Conservation (phyloP, 2,888 invertebrate species). For the Ochropacha duplaris region DNA sequence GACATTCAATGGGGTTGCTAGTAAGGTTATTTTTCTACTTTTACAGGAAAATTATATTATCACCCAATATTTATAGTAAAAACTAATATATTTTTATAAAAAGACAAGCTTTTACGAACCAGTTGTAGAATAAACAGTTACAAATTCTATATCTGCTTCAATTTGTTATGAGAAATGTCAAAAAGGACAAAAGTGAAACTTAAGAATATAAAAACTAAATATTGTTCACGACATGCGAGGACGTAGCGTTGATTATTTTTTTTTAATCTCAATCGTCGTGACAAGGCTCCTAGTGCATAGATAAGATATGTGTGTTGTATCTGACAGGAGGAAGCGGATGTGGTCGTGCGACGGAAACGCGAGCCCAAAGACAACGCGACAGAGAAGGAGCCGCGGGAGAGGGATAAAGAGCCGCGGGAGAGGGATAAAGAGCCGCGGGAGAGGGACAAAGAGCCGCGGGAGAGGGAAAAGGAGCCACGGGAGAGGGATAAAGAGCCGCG, state of each 20-base stretch:
- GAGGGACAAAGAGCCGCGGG: constrained; percentile 84
- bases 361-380: constrained; percentile 51
- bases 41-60: no score
- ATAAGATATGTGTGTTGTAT: constrained; percentile 14
- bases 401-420: constrained; percentile 39
- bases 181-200: no score
- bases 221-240: background rate
- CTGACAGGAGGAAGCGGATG: constrained; percentile 87
- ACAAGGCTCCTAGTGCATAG: no score
- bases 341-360: constrained; percentile 78
- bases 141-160: no score
- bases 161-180: no score
- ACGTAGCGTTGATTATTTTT: background rate
- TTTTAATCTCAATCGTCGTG: background rate
- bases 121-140: no score
- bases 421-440: constrained; percentile 45
- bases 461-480: constrained; percentile 30
- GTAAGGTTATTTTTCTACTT: no score
- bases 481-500: constrained; percentile 40
- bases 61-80: no score
- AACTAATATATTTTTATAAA: no score
- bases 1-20: no score
- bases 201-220: no score
- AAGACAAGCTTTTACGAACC: no score
- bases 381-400: constrained; percentile 39